Conservation (phyloP, 1,140 invertebrate species). For the Lucilia sericata region DNA sequence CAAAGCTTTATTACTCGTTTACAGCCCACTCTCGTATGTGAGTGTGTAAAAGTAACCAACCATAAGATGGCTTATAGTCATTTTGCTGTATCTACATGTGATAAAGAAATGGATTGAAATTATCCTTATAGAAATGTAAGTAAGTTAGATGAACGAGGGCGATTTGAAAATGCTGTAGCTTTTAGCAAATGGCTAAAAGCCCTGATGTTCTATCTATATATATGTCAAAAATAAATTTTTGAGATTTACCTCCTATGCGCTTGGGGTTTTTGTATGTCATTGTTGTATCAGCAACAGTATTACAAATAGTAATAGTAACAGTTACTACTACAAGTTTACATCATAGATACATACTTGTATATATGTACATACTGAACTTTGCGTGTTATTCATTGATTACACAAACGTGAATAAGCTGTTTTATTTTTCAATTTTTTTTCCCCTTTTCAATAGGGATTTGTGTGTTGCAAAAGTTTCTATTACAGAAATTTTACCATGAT, state of each 20-base stretch:
- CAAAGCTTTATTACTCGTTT: background rate
- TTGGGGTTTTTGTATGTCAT: background rate
- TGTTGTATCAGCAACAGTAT: background rate
- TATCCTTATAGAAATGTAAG: background rate
- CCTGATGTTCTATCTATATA: too few species aligned
- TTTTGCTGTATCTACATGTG: background rate
- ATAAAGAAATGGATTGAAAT: background rate
- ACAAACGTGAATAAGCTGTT: slow-evolving; percentile 42
- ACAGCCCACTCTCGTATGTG: background rate
- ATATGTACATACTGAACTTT: slow-evolving; percentile 29
- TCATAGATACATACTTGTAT: background rate
- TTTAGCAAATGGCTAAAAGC: too few species aligned
- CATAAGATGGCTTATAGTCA: background rate
- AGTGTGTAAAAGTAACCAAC: background rate
- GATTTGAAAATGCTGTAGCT: too few species aligned
- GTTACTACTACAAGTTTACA: background rate
- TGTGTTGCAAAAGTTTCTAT: background rate
- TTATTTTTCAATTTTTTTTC: background rate
- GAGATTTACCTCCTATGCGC: background rate
- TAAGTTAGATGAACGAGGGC: too few species aligned
- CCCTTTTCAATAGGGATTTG: background rate
- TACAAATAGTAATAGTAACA: background rate
- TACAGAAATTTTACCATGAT: background rate
- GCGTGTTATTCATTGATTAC: slow-evolving; percentile 45
- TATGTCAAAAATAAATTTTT: too few species aligned